Evolutionary conservation across 2,797 vertebrate genomes (phyloP).

Genomic region (Pelochelys cantorii): DNA sequence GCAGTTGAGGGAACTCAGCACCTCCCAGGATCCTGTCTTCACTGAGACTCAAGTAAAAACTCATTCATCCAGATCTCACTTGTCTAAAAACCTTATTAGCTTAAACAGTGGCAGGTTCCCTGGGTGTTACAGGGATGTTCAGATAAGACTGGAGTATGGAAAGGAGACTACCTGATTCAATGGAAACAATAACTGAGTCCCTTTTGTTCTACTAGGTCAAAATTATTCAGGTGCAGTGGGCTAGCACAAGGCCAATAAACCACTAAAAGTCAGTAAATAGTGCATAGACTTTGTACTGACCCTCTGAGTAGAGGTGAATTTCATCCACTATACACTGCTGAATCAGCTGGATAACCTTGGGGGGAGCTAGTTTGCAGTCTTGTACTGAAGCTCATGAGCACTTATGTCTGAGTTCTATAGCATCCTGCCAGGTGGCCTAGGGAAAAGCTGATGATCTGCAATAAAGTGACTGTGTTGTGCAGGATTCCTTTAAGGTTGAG

Average conservation of each 20-base stretch:
- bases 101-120: background rate
- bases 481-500: background rate
- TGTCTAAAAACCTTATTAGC: background rate
- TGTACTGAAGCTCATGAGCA: background rate
- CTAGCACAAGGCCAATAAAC: background rate
- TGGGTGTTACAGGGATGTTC: background rate
- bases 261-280: background rate
- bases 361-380: background rate
- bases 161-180: background rate
- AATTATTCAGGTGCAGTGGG: rapidly evolving
- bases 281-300: background rate
- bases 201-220: background rate
- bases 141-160: background rate
- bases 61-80: background rate
- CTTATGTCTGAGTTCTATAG: background rate
- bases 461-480: background rate
- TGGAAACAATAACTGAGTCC: background rate
- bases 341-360: background rate
- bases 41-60: background rate
- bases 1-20: background rate
- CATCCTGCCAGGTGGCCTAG: background rate
- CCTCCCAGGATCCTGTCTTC: background rate
- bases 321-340: rapidly evolving
- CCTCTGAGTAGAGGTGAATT: background rate
- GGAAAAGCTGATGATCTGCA: background rate